Base-by-base conservation (phyloP, 2,888 invertebrate genomes). In the Steinernema hermaphroditum region DNA sequence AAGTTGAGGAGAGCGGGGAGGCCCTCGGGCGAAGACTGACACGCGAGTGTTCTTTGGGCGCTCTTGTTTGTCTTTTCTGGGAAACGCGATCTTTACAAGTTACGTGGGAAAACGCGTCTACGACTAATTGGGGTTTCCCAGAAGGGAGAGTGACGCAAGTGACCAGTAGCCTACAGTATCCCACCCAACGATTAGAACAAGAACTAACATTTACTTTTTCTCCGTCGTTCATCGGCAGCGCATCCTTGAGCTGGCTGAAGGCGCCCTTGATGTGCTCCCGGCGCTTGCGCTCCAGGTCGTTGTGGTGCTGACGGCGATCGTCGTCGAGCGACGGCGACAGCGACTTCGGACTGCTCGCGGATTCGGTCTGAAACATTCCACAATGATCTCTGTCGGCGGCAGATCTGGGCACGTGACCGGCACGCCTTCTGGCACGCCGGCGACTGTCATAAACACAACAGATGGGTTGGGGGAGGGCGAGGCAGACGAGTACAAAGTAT, bases 181-280 rank as follows among this genome's bases (percentile, higher is more conserved):
- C n/a, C n/a, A n/a, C n/a, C n/a, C n/a, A n/a, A n/a, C n/a, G n/a
- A n/a, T n/a, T n/a, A n/a, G n/a, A n/a, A n/a, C n/a, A n/a, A n/a
- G n/a, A n/a, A 12, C 32, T 16, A 19, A 16, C 19, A 14, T 70
- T 71, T 76, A 90, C 95, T 92, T 96, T 96, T 90, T 97, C 96
- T 77, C 96, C 95, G 87, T 94, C 94, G 69, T 97, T 89, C 29
- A 94, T 91, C 72, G 97, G 97, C 76, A 98, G 94, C 8, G 95
- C 92, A 87, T 97, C 96, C 82, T 96, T 90, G 72, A 98, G 89
- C 85, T 93, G 93, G 75, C 93, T 93, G 87, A 98, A 98, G 88
- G 96, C 96, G 87, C 97, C 97, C 88, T 98, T 98, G 85, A 98
- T 98, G 89, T 97, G 97, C 89, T 98, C 97, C 84, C 97, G 91